Evolutionary conservation across 2,888 invertebrate genomes (phyloP).

Genomic region (Lithosia quadra): DNA sequence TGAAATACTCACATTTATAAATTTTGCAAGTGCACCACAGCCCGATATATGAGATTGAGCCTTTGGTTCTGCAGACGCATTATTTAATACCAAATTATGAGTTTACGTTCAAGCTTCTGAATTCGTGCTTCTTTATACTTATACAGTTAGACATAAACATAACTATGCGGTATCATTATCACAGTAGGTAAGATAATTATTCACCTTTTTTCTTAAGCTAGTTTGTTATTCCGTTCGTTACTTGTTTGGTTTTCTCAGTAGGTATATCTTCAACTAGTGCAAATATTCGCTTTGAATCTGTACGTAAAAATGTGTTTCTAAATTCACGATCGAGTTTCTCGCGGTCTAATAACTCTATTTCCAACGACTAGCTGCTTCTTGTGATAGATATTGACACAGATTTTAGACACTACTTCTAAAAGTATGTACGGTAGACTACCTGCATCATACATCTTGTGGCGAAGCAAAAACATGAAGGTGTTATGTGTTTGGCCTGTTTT

Average conservation of each 20-base stretch:
- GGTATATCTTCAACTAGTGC: neutral
- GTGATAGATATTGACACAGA: constrained; percentile 8
- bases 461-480: neutral
- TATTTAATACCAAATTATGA: too few species aligned
- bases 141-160: neutral
- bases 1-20: too few species aligned
- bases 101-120: too few species aligned
- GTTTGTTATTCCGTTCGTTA: neutral
- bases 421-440: neutral
- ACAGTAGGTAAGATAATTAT: neutral
- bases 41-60: too few species aligned
- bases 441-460: neutral
- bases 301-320: neutral
- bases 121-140: neutral
- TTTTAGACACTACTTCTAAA: constrained; percentile 3
- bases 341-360: constrained; percentile 2
- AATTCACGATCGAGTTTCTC: neutral
- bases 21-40: too few species aligned
- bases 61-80: too few species aligned
- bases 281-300: neutral
- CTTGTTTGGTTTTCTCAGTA: neutral
- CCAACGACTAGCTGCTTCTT: neutral
- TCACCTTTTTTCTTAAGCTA: neutral
- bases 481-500: neutral
- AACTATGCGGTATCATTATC: neutral